These are phyloP conservation scores for Seladonia tumulorum DNA, from an alignment of 2,888 invertebrate genomes.

Conservation along the genomic window DNA sequence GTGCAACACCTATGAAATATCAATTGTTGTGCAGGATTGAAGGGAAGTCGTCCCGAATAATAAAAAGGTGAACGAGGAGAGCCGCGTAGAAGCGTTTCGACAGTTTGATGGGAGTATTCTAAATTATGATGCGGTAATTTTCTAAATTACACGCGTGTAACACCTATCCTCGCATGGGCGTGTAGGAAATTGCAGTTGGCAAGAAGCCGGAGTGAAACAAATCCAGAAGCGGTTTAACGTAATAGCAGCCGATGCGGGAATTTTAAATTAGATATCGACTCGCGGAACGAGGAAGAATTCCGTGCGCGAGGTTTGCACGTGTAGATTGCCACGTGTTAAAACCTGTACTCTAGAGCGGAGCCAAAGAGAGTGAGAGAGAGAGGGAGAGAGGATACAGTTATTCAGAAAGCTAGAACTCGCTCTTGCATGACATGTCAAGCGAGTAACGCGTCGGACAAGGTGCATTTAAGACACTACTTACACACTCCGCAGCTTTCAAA, in stretches of 20 bases:
- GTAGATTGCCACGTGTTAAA: slow-evolving; percentile 32
- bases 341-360: slow-evolving; percentile 6
- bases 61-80: not conserved
- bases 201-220: not conserved
- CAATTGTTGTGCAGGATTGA: not conserved
- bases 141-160: not conserved
- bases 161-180: not conserved
- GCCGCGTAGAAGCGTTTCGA: not conserved
- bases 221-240: slow-evolving; percentile 1
- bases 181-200: not conserved
- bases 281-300: not conserved
- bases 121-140: not conserved
- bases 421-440: slow-evolving; percentile 47
- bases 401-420: slow-evolving; percentile 12
- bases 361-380: not conserved
- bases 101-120: not conserved
- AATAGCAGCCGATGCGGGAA: not conserved
- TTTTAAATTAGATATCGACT: not conserved
- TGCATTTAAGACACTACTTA: slow-evolving; percentile 53
- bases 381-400: slow-evolving; percentile 39
- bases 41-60: not conserved
- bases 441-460: slow-evolving; percentile 43
- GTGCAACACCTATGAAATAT: not conserved
- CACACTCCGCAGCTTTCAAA: slow-evolving; percentile 51
- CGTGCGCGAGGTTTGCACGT: not conserved